phyloP scores from a whole-genome alignment of 2,888 invertebrate genomes.

The Carabus problematicus region DNA sequence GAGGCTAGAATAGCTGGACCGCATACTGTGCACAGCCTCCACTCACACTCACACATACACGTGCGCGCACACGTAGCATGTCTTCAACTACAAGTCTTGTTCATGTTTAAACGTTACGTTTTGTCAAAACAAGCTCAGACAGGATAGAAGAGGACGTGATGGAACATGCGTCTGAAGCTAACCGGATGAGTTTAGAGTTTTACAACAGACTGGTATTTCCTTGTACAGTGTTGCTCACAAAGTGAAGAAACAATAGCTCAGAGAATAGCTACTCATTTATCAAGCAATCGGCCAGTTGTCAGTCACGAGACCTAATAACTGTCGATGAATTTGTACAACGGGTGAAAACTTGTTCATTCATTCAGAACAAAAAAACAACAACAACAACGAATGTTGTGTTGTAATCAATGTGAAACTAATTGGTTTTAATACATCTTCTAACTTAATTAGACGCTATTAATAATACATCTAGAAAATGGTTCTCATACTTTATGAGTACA shows the following conservation, averaged over 20 bases:
- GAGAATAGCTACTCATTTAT: slow-evolving; percentile 35
- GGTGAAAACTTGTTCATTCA: background rate
- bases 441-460: too few species aligned
- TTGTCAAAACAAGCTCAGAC: background rate
- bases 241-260: slow-evolving; percentile 38
- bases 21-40: background rate
- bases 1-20: slow-evolving; percentile 10
- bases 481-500: too few species aligned
- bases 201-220: slow-evolving; percentile 4
- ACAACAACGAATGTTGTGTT: background rate
- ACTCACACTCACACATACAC: background rate
- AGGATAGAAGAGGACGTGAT: too few species aligned
- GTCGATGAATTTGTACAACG: background rate
- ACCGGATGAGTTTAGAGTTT: background rate
- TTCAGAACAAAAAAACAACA: background rate
- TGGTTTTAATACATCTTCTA: too few species aligned
- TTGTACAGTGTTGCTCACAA: slow-evolving; percentile 31
- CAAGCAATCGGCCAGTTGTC: slow-evolving; percentile 34
- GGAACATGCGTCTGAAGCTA: too few species aligned
- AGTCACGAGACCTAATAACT: slow-evolving; percentile 13
- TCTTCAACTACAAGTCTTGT: background rate
- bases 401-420: background rate
- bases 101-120: background rate
- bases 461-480: too few species aligned
- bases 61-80: background rate